phyloP scores from a whole-genome alignment of 2,797 vertebrate species.

The Hozukius guyotensis region DNA sequence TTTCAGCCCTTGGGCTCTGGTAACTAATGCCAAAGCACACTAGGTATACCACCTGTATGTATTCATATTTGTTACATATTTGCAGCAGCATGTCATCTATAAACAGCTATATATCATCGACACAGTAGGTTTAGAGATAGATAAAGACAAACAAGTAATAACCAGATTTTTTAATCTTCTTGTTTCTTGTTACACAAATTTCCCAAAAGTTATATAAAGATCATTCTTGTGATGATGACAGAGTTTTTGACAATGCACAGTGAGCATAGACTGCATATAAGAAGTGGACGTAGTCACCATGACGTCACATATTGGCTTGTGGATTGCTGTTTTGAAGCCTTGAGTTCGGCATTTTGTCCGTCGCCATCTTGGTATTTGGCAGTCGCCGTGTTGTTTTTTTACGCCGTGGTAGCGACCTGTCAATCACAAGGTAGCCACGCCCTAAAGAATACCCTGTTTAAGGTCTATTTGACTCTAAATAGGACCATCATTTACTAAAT shows the following conservation, averaged over 20 bases:
- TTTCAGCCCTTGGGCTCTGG: slow-evolving; percentile 13
- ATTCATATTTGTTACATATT: background rate
- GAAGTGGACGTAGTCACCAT: too few relatives aligned
- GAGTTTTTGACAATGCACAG: background rate
- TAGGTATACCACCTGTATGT: background rate
- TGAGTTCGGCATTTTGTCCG: too few relatives aligned
- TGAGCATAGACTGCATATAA: background rate
- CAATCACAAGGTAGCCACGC: too few relatives aligned
- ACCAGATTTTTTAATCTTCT: background rate
- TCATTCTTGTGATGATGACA: background rate
- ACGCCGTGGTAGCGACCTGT: too few relatives aligned
- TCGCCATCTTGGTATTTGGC: rapidly evolving
- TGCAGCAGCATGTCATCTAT: background rate
- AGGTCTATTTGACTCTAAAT: too few relatives aligned
- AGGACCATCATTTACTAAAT: too few relatives aligned
- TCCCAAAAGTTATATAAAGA: background rate
- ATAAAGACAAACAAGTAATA: background rate
- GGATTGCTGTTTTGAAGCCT: too few relatives aligned
- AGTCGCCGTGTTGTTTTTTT: too few relatives aligned
- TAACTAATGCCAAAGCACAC: slow-evolving; percentile 21
- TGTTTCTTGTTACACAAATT: background rate
- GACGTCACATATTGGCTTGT: rapidly evolving
- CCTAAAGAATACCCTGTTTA: too few relatives aligned
- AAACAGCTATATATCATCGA: background rate
- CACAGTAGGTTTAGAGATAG: background rate